These are phyloP conservation scores for Cyclopterus lumpus DNA, from an alignment of 2,797 vertebrate species.

Conservation along the genomic window DNA sequence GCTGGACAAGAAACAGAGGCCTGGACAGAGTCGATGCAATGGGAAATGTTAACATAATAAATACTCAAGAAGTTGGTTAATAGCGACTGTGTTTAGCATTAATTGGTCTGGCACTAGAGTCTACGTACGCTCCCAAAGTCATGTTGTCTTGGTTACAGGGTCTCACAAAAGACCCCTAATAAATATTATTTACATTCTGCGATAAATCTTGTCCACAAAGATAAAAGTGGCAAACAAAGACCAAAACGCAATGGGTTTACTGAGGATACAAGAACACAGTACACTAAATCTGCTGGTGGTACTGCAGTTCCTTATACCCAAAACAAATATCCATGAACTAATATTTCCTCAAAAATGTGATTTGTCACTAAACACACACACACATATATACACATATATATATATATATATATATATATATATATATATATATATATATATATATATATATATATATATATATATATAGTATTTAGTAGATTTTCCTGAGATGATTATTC, in stretches of 20 bases:
- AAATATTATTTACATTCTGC: constrained; percentile 65
- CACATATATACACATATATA: background rate
- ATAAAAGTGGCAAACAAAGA: constrained; percentile 34
- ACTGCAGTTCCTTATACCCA: constrained; percentile 14
- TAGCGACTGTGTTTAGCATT: constrained; percentile 37
- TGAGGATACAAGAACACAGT: constrained; percentile 18
- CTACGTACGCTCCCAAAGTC: constrained; percentile 26
- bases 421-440: too few species aligned
- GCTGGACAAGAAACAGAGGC: constrained; percentile 14
- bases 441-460: too few species aligned
- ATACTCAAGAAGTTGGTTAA: constrained; percentile 33
- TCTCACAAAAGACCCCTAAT: constrained; percentile 45
- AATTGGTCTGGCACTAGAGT: constrained; percentile 47
- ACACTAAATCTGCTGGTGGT: constrained; percentile 13
- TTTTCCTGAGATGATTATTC: constrained; percentile 63
- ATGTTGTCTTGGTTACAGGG: constrained; percentile 20
- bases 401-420: too few species aligned
- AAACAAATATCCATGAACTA: constrained; percentile 11
- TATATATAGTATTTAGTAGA: background rate
- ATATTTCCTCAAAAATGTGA: constrained; percentile 23
- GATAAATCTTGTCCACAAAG: constrained; percentile 49
- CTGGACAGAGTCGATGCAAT: constrained; percentile 1
- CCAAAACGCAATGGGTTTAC: background rate
- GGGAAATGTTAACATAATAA: constrained; percentile 28
- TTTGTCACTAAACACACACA: constrained; percentile 42